These are phyloP conservation scores for Napeogenes sylphis DNA, from an alignment of 2,888 invertebrate species.

Conservation along the genomic window DNA sequence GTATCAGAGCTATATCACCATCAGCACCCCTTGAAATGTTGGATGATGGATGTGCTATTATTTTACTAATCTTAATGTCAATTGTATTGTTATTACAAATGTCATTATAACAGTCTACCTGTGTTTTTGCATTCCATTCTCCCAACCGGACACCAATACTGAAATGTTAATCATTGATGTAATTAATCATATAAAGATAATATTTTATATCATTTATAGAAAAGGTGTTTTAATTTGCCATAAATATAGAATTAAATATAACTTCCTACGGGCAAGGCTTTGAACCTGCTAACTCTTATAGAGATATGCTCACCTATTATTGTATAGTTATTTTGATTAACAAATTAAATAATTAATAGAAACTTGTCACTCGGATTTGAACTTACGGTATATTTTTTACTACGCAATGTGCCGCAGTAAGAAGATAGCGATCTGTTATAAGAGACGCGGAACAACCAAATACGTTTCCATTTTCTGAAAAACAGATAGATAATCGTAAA, in stretches of 20 bases:
- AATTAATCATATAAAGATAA: no score
- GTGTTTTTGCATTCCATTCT: conserved; percentile 69
- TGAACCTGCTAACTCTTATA: no score
- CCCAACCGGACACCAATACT: conserved; percentile 81
- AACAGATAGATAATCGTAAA: conserved; percentile 3
- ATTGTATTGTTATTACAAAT: conserved; percentile 42
- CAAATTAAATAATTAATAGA: no score
- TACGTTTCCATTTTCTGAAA: conserved; percentile 39
- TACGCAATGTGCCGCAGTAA: conserved; percentile 80
- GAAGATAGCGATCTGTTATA: conserved; percentile 72
- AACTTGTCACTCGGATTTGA: not conserved
- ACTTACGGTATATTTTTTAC: conserved; percentile 34
- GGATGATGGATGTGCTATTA: conserved; percentile 72
- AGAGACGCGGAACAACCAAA: conserved; percentile 71
- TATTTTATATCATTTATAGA: no score
- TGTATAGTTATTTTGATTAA: no score
- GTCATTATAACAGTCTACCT: conserved; percentile 45
- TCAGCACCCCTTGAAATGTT: conserved; percentile 44
- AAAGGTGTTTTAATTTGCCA: no score
- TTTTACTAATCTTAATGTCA: conserved; percentile 43
- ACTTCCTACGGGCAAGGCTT: no score
- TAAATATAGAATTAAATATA: no score
- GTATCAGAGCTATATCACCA: conserved; percentile 76
- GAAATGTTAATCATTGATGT: conserved; percentile 17
- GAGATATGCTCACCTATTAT: no score